phyloP scores from a whole-genome alignment of 2,797 vertebrate species.

The Borostomias antarcticus region DNA sequence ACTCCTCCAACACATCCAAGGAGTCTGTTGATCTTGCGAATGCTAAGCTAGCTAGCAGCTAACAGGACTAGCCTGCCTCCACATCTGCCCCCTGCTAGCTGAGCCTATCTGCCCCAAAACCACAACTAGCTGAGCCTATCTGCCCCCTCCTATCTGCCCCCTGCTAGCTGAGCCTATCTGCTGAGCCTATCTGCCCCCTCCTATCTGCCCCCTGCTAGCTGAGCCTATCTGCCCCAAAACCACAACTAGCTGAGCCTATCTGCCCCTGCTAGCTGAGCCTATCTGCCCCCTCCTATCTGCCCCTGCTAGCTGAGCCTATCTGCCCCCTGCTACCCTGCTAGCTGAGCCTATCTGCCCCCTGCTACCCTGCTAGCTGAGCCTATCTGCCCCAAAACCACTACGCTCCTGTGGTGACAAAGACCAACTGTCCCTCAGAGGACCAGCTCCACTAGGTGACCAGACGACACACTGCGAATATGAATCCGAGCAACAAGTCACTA shows the following conservation, averaged over 20 bases:
- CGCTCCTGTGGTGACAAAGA: conserved; percentile 61
- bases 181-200: conserved; percentile 73
- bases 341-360: too few relatives aligned
- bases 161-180: conserved; percentile 72
- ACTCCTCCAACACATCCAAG: not conserved
- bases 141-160: too few relatives aligned
- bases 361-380: conserved; percentile 58
- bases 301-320: conserved; percentile 62
- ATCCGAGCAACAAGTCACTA: conserved; percentile 13
- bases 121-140: too few relatives aligned
- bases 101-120: conserved; percentile 73
- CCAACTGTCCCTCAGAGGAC: conserved; percentile 61
- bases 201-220: conserved; percentile 57
- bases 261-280: too few relatives aligned
- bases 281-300: conserved; percentile 72
- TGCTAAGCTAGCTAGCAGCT: conserved; percentile 37
- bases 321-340: conserved; percentile 68
- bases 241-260: too few relatives aligned
- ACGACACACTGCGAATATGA: conserved; percentile 10
- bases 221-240: conserved; percentile 73
- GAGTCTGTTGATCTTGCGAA: conserved; percentile 18
- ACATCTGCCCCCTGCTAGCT: conserved; percentile 62
- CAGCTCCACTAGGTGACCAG: conserved; percentile 29
- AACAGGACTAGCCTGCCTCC: conserved; percentile 67
- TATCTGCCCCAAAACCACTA: conserved; percentile 66